Percentiles rank a stretch among this genome's conserved stretches.
Conservation (phyloP, 1,140 invertebrate species). For the Anoplolepis gracilipes region DNA sequence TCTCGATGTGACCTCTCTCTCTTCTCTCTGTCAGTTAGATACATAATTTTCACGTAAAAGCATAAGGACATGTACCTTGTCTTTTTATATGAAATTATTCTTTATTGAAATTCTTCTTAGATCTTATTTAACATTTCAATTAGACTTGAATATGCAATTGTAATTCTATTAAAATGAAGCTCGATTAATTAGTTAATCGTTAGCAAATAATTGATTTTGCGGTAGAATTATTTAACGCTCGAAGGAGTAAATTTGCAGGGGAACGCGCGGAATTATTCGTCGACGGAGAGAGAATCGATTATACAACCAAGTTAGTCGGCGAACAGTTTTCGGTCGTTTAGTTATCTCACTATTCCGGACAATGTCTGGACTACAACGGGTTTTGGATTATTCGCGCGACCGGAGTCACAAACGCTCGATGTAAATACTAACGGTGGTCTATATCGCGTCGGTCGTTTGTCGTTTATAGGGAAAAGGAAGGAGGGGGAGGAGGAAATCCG, state of each 20-base stretch:
- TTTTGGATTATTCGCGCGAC: constrained; percentile 39
- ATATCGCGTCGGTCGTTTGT: constrained; percentile 38
- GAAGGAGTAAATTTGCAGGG: background rate
- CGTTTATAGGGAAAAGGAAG: background rate
- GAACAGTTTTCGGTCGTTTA: constrained; percentile 1
- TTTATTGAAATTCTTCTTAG: background rate
- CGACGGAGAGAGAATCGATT: background rate
- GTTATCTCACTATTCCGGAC: constrained; percentile 22
- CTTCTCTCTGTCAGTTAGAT: background rate
- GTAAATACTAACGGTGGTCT: constrained; percentile 48
- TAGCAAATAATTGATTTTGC: background rate
- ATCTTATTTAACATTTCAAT: background rate
- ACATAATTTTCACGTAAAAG: background rate
- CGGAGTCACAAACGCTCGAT: constrained; percentile 43
- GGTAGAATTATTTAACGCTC: background rate
- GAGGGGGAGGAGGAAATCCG: background rate
- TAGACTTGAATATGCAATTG: background rate
- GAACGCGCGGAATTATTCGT: constrained; percentile 9
- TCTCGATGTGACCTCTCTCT: too few relatives aligned
- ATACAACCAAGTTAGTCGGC: background rate
- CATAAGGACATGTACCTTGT: background rate
- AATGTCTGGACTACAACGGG: constrained; percentile 24
- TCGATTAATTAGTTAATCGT: background rate
- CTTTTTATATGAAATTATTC: background rate
- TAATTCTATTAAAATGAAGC: background rate